Evolutionary conservation across 2,888 invertebrate genomes (phyloP), one percentile per base, ranked within the genome.

Genomic region (Sarcophaga variegata): DNA sequence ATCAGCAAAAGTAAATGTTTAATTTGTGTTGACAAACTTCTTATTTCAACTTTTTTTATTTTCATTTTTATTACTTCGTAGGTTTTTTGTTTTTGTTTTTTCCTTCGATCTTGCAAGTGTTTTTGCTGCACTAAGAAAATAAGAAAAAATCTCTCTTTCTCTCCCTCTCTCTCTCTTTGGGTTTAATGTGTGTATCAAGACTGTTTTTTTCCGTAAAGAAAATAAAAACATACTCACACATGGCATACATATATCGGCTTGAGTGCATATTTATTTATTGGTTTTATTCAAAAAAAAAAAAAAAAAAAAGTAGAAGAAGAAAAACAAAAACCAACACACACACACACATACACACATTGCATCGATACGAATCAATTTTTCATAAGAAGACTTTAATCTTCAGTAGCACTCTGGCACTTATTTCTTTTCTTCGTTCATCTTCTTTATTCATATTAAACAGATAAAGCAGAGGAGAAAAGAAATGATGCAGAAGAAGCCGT

Each of bases 11-110:
- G 66, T 85, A 80, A 85, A 85, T 81, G 80, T 85, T 85, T 85
- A 85, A 85, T 81, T 81, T 85, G 84, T 81, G 84, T 85, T 85
- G 80, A 85, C 84, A 85, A 85, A 81, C 84, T 81, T 85, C 84
- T 80, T 78, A 71, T 59, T 64, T 54, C 54, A 17, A 54, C 5
- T 54, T 66, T 49, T 67, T 78, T 74, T 62, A 49, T 63, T 63
- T 74, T 64, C 47, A 8, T 14, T 14, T 54, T 12, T 14, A 54
- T 4, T 54, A 54, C 37, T 17, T 62, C 22, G n/a, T 12, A 47
- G 14, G 25, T 37, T 75, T 25, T 78, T 60, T 27, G 12, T 78
- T 25, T 10, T 27, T 47, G 14, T 25, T 27, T 17, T 60, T 49
- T 14, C 14, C 14, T 49, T 0, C 4, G 14, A 14, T 49, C 49